A percentile compares a stretch with the other conserved stretches of the same genome.
Conservation (phyloP, 2,113 vertebrate species). For the Hoplias malabaricus region DNA sequence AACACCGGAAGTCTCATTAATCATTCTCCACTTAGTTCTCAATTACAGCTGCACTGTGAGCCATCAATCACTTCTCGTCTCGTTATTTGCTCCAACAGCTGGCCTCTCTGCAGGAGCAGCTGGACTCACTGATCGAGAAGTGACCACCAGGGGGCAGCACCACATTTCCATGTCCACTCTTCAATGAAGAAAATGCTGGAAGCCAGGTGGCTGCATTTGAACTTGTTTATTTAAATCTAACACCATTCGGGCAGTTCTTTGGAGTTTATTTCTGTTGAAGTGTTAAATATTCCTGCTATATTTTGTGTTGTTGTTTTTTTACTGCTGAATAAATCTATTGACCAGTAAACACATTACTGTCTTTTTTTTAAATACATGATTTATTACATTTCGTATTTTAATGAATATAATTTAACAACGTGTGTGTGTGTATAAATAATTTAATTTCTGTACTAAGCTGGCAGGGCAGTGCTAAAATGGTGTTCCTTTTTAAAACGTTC, state of each 20-base stretch:
- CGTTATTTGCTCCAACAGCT: slow-evolving; percentile 77
- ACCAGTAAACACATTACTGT: too few species aligned
- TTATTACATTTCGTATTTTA: too few species aligned
- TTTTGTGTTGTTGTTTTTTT: slow-evolving; percentile 3
- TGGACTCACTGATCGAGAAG: slow-evolving; percentile 93
- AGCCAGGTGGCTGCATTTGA: background rate
- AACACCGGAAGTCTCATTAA: slow-evolving; percentile 59
- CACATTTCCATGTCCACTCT: slow-evolving; percentile 17
- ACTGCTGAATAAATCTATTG: too few species aligned
- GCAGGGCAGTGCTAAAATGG: too few species aligned
- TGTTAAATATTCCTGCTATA: too few species aligned
- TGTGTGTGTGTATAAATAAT: too few species aligned
- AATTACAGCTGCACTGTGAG: slow-evolving; percentile 58
- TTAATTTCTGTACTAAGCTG: too few species aligned
- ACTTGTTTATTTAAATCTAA: background rate
- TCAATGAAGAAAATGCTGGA: background rate
- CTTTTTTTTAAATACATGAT: background rate
- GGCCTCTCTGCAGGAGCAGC: slow-evolving; percentile 92
- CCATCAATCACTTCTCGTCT: slow-evolving; percentile 62
- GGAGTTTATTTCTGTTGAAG: background rate
- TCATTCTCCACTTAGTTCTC: slow-evolving; percentile 65
- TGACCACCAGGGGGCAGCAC: slow-evolving; percentile 75
- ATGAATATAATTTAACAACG: too few species aligned
- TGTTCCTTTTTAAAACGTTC: too few species aligned
- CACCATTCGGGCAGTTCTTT: too few species aligned